Evolutionary conservation across 2,113 vertebrate species (phyloP).

Genomic region (Aramus guarauna): DNA sequence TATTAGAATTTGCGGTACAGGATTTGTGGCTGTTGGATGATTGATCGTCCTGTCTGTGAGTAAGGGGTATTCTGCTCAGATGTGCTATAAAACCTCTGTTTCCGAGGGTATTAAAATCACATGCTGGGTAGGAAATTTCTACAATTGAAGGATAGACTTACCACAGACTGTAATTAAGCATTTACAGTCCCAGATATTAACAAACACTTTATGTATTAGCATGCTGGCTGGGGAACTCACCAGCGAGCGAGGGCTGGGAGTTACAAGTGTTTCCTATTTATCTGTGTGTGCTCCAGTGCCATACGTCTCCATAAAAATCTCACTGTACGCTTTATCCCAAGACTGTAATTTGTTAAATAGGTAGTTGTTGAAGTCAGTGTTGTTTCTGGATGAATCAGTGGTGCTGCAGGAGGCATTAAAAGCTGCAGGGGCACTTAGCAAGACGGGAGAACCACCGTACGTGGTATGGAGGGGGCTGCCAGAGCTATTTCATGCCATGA

Average conservation of each 20-base stretch:
- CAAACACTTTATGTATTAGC: not conserved
- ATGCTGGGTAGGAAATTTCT: conserved; percentile 13
- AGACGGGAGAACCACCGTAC: not conserved
- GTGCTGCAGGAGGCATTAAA: not conserved
- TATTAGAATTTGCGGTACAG: not conserved
- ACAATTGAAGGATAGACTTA: conserved; percentile 7
- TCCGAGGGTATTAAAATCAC: conserved; percentile 36
- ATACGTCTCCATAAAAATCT: not conserved
- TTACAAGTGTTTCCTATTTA: not conserved
- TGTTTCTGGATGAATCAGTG: not conserved
- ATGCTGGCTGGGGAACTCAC: not conserved
- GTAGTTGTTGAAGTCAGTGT: not conserved
- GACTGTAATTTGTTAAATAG: not conserved
- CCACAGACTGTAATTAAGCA: conserved; percentile 27
- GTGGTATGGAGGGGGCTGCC: not conserved
- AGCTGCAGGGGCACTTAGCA: not conserved
- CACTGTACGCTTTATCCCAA: not conserved
- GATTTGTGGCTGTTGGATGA: not conserved
- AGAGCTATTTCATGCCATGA: not conserved
- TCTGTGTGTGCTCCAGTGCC: not conserved
- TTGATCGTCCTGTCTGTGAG: conserved; percentile 8
- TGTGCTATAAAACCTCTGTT: conserved; percentile 26
- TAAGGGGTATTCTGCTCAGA: not conserved
- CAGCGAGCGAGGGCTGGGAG: not conserved
- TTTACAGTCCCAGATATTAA: conserved; percentile 31